A percentile compares a stretch with the other conserved stretches of the same genome.
phyloP scores from a whole-genome alignment of 2,888 invertebrate genomes.

The Idaea aversata region DNA sequence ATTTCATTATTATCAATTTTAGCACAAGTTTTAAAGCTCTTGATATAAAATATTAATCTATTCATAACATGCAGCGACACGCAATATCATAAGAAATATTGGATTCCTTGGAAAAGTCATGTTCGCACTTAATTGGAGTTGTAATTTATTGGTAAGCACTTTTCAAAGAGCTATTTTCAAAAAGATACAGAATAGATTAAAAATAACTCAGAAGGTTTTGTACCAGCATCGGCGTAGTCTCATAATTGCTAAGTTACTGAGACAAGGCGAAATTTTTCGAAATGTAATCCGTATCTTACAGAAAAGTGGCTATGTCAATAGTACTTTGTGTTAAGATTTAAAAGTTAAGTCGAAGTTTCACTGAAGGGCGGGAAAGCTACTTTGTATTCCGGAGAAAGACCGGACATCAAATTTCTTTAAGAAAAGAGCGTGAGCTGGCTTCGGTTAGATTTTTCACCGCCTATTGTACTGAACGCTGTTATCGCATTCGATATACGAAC shows the following conservation, averaged over 20 bases:
- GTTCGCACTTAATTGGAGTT: no score
- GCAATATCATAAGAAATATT: no score
- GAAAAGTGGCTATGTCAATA: neutral
- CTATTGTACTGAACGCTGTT: neutral
- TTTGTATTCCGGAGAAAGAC: slow-evolving; percentile 32
- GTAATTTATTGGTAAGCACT: no score
- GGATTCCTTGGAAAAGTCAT: no score
- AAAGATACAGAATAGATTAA: no score
- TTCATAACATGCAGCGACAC: no score
- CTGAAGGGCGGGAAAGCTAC: slow-evolving; percentile 18
- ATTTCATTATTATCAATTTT: neutral
- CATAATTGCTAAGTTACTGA: neutral
- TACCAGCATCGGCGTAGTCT: neutral
- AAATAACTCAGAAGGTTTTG: no score
- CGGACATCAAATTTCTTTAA: slow-evolving; percentile 31
- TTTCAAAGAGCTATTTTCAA: no score
- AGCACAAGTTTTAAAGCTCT: neutral
- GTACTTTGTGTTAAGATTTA: neutral
- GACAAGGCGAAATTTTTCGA: neutral
- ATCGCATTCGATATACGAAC: neutral
- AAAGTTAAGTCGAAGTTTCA: neutral
- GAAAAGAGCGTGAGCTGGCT: slow-evolving; percentile 13
- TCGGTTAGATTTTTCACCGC: slow-evolving; percentile 1
- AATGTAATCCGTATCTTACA: slow-evolving; percentile 39
- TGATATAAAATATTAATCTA: no score